phyloP scores from a whole-genome alignment of 2,888 invertebrate genomes.

The Sphaerophoria taeniata region DNA sequence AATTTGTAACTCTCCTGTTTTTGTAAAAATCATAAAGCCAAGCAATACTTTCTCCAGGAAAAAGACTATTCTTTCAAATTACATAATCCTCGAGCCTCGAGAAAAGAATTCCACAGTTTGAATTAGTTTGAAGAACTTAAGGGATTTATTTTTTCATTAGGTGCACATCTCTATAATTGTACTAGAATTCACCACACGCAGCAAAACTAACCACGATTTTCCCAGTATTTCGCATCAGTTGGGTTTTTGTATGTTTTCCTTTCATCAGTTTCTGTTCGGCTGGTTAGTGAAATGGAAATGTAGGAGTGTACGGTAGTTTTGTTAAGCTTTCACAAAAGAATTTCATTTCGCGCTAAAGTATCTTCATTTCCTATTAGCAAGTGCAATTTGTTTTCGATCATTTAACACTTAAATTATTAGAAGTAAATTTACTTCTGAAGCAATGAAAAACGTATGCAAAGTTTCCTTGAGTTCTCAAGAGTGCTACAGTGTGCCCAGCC shows the following conservation, averaged over 20 bases:
- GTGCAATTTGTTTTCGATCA: conserved; percentile 10
- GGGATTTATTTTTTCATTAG: background rate
- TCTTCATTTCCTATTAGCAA: conserved; percentile 34
- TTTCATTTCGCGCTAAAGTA: conserved; percentile 59
- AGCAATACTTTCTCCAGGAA: no score
- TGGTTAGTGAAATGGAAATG: conserved; percentile 17
- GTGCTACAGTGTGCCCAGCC: conserved; percentile 50
- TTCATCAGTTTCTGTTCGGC: conserved; percentile 65
- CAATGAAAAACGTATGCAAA: background rate
- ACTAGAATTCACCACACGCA: conserved; percentile 28
- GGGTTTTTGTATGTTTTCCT: conserved; percentile 42
- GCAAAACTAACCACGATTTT: conserved; percentile 6
- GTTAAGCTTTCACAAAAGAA: background rate
- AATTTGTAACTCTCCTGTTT: no score
- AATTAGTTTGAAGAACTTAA: background rate
- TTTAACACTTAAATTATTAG: background rate
- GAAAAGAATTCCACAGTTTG: no score
- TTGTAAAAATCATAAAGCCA: no score
- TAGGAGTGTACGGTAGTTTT: background rate
- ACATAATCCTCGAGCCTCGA: no score
- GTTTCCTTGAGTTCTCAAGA: conserved; percentile 14
- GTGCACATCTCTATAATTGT: conserved; percentile 23
- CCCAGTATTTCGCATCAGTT: conserved; percentile 57
- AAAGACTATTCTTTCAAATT: no score
- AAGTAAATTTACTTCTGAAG: background rate